Evolutionary conservation across 92 coral and sea anemone genomes (phyloP), one percentile per base, ranked within the genome.

Genomic region (Porites cylindrica): DNA sequence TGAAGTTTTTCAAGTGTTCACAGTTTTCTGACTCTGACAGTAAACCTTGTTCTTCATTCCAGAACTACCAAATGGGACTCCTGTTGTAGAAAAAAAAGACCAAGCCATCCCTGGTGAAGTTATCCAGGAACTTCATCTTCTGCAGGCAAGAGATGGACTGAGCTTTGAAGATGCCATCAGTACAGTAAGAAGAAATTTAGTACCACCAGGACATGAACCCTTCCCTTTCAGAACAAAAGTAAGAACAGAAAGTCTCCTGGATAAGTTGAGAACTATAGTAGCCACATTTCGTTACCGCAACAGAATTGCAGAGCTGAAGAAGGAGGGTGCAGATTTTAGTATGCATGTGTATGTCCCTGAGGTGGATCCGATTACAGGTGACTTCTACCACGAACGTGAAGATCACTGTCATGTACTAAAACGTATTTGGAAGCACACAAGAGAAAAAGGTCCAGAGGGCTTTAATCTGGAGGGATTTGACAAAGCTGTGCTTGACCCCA

Each of bases 371-470:
- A 17, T 56, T 2, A 87, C 91, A 32, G 86, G 89, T 1, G 86
- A 87, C 10, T 5, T 53, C 11, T 80, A 16, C 59, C 96, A 93
- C 75, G 96, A 90, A 43, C 16, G 92, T 1, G 92, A 88, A 52
- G 92, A 89, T 69, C 90, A 88, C 82, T 88, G 92, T 78, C 92
- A 88, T 51, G 51, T 88, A n/a, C 84, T 89, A 51, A 92, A 92
- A 24, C 23, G 88, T 1, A 86, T 88, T 10, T 71, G 85, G 77
- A 88, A 92, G 50, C 90, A 85, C 81, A 92, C 91, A 3, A 51
- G 89, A 51, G 91, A 92, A 20, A 43, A 88, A 90, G 70, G 67
- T 1, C 93, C 95, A 78, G 85, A 79, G 6, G 90, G 84, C 1
- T 82, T 72, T 43, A 51, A 93, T 82, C 68, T 93, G 0, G 80